These are phyloP conservation scores for Acanthurus lineatus DNA, from an alignment of 2,797 vertebrate species.

Conservation along the genomic window DNA sequence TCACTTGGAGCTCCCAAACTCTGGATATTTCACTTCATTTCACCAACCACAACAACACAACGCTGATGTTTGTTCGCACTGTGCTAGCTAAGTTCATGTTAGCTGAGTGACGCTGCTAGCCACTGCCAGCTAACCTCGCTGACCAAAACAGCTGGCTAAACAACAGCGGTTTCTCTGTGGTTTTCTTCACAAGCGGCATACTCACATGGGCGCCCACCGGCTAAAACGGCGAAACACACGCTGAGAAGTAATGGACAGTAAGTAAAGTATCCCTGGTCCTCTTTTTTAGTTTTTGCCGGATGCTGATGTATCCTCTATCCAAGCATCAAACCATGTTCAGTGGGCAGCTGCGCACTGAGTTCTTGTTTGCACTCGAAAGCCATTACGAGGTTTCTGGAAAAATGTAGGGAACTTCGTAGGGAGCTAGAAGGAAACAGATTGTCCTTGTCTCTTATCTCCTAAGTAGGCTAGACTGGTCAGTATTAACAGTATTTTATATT, in stretches of 20 bases:
- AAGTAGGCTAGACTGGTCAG: background rate
- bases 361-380: conserved; percentile 46
- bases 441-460: background rate
- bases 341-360: conserved; percentile 76
- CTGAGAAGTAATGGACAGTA: accelerated
- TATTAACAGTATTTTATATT: background rate
- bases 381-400: conserved; percentile 36
- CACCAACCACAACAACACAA: background rate
- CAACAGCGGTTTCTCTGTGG: conserved; percentile 8
- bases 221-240: background rate
- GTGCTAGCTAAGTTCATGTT: conserved; percentile 62
- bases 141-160: conserved; percentile 75
- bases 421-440: conserved; percentile 29
- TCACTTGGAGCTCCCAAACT: background rate
- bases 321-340: conserved; percentile 64
- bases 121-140: conserved; percentile 62
- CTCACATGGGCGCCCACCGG: conserved; percentile 41
- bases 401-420: conserved; percentile 49
- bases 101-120: conserved; percentile 63
- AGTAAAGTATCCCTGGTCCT: conserved; percentile 15
- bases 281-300: conserved; percentile 36
- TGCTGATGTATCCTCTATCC: conserved; percentile 51
- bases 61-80: background rate
- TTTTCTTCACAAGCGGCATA: background rate
- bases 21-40: background rate